Evolutionary conservation across 2,888 invertebrate species (phyloP), one percentile per base, ranked within the genome.

Genomic region (Metalampra italica): DNA sequence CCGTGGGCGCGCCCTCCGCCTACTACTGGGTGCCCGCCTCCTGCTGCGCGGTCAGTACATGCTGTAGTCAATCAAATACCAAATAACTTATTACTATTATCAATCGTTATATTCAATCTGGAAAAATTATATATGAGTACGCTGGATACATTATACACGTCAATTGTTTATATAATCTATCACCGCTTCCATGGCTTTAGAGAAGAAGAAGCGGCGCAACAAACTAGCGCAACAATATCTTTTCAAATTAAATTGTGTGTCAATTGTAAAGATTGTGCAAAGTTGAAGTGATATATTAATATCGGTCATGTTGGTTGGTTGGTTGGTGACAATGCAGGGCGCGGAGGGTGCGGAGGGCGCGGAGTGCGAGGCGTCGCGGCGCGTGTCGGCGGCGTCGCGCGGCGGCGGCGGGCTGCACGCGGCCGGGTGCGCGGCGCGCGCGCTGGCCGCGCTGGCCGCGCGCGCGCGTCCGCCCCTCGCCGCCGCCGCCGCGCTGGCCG

Each of bases 21-120:
- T 66, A 70, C 69, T 85, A 82, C 73, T 62, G 62, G 63, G 86
- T 84, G 71, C 87, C 86, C 15, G 60, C 66, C 15, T 82, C 83
- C 7, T 85, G 85, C 70, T 82, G 84, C 62, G 62, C 50, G 46
- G 61, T 60, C 40, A 47, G 59, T 48, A n/a, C 32, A 8, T 32
- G 22, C 22, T 22, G 22, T 22, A 22, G 22, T n/a, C n/a, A n/a
- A n/a, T n/a, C 9, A n/a, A n/a, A n/a, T n/a, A n/a, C n/a, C n/a
- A n/a, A n/a, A n/a, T n/a, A n/a, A n/a, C n/a, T n/a, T n/a, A n/a
- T n/a, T n/a, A n/a, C n/a, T n/a, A n/a, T n/a, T n/a, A n/a, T n/a
- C n/a, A n/a, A n/a, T n/a, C n/a, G n/a, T n/a, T n/a, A n/a, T n/a
- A n/a, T n/a, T n/a, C n/a, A n/a, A n/a, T n/a, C n/a, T n/a, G n/a